A percentile compares a stretch with the other conserved stretches of the same genome.
These are phyloP conservation scores for Luperina nickerlii DNA, from an alignment of 2,888 invertebrate species.

Conservation along the genomic window DNA sequence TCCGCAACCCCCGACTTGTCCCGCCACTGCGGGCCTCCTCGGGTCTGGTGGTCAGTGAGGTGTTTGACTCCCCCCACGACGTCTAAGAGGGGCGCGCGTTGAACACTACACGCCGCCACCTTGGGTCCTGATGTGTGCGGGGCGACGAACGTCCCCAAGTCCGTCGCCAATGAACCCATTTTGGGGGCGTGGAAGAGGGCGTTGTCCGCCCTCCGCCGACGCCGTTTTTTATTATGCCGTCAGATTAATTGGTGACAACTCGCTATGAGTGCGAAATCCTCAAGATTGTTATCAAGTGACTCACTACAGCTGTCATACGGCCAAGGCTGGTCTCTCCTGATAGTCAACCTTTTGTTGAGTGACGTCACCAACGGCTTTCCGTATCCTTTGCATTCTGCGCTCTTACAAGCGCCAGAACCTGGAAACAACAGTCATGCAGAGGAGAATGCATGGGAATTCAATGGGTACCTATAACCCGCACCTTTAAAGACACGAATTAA, in stretches of 20 bases:
- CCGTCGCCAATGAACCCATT: too few relatives aligned
- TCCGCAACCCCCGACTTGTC: too few relatives aligned
- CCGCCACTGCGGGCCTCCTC: too few relatives aligned
- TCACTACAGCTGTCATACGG: slow-evolving; percentile 14
- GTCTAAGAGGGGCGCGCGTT: too few relatives aligned
- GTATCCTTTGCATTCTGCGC: slow-evolving; percentile 65
- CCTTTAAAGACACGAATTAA: not conserved
- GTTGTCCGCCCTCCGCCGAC: too few relatives aligned
- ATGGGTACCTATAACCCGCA: not conserved
- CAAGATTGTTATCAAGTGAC: slow-evolving; percentile 2
- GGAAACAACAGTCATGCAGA: slow-evolving; percentile 4
- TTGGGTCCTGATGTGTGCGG: too few relatives aligned
- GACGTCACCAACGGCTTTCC: slow-evolving; percentile 79
- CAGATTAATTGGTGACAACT: not conserved
- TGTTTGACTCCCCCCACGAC: too few relatives aligned
- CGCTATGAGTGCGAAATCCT: not conserved
- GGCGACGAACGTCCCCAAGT: too few relatives aligned
- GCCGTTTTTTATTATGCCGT: not conserved
- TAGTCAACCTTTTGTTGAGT: slow-evolving; percentile 70
- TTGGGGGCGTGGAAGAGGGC: too few relatives aligned
- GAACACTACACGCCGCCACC: too few relatives aligned
- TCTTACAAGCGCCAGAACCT: slow-evolving; percentile 20
- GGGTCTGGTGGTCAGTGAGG: too few relatives aligned
- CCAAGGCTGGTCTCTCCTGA: slow-evolving; percentile 68
- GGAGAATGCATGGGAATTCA: not conserved